A percentile compares a stretch with the other conserved stretches of the same genome.
phyloP scores from a whole-genome alignment of 1,140 invertebrate species.

The Belonocnema kinseyi region DNA sequence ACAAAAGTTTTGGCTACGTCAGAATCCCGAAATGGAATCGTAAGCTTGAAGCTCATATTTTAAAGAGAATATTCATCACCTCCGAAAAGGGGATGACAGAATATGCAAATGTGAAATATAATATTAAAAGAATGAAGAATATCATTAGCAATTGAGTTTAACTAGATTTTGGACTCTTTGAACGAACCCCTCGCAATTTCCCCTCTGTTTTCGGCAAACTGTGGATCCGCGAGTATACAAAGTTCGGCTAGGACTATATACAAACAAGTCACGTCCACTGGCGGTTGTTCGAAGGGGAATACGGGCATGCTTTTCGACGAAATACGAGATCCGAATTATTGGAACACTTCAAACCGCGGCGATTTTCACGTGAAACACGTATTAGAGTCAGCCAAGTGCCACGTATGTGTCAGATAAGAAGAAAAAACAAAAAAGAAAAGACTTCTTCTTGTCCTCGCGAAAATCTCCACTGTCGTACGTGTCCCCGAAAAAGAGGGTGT shows the following conservation, averaged over 20 bases:
- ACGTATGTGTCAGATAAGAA: background rate
- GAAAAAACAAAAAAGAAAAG: constrained; percentile 31
- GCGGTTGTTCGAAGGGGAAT: background rate
- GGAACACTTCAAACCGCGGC: constrained; percentile 45
- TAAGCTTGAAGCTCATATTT: no score
- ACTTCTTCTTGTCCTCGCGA: constrained; percentile 42
- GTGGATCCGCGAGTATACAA: no score
- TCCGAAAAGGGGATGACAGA: no score
- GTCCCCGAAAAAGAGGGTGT: constrained; percentile 44
- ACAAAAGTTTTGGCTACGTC: no score
- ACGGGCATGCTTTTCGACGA: constrained; percentile 40
- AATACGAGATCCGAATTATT: constrained; percentile 57
- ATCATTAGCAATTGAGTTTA: constrained; percentile 2
- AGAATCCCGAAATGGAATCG: no score
- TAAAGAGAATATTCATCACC: no score
- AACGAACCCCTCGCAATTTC: background rate
- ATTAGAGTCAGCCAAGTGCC: background rate
- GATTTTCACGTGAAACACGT: constrained; percentile 37
- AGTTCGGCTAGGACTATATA: background rate
- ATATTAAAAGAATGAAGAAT: background rate
- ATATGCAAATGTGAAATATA: no score
- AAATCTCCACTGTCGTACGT: constrained; percentile 45
- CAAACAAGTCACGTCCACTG: constrained; percentile 24
- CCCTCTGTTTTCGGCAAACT: background rate
- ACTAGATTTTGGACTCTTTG: background rate